Evolutionary conservation across 2,797 vertebrate genomes (phyloP).

Genomic region (Oryzias sinensis): DNA sequence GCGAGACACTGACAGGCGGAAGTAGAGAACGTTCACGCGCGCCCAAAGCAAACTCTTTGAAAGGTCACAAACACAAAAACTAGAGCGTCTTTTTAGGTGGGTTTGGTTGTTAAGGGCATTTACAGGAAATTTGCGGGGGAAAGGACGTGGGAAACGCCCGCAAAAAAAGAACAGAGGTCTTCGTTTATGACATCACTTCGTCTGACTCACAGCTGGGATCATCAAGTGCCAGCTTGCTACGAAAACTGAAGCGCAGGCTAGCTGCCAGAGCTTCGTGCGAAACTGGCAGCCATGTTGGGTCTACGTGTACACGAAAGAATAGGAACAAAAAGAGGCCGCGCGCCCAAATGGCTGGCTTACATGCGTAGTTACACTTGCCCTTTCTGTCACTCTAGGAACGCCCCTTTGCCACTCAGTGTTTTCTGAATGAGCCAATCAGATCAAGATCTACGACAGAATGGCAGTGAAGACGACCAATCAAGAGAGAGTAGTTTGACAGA

Average conservation of each 20-base stretch:
- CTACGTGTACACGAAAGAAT: constrained; percentile 17
- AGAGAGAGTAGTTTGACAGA: constrained; percentile 16
- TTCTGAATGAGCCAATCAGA: constrained; percentile 51
- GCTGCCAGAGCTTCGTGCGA: constrained; percentile 27
- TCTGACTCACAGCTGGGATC: constrained; percentile 77
- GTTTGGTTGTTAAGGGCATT: constrained; percentile 24
- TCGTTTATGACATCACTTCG: constrained; percentile 73
- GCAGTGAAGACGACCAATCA: constrained; percentile 46
- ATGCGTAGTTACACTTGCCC: constrained; percentile 62
- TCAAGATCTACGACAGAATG: neutral
- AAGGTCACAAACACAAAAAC: constrained; percentile 1
- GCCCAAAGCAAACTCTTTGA: constrained; percentile 12
- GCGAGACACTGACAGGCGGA: constrained; percentile 61
- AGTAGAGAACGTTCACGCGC: constrained; percentile 31
- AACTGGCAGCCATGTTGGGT: constrained; percentile 66
- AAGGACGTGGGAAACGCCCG: constrained; percentile 75
- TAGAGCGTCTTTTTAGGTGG: constrained; percentile 13
- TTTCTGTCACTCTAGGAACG: constrained; percentile 48
- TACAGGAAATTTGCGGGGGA: constrained; percentile 29
- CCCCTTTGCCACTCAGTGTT: constrained; percentile 35
- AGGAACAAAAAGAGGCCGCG: constrained; percentile 19
- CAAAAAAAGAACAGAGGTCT: constrained; percentile 49
- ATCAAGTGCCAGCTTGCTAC: constrained; percentile 56
- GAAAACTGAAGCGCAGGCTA: constrained; percentile 41
- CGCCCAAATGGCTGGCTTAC: constrained; percentile 60